phyloP scores from a whole-genome alignment of 2,797 vertebrate species.

The Ibycter americanus region DNA sequence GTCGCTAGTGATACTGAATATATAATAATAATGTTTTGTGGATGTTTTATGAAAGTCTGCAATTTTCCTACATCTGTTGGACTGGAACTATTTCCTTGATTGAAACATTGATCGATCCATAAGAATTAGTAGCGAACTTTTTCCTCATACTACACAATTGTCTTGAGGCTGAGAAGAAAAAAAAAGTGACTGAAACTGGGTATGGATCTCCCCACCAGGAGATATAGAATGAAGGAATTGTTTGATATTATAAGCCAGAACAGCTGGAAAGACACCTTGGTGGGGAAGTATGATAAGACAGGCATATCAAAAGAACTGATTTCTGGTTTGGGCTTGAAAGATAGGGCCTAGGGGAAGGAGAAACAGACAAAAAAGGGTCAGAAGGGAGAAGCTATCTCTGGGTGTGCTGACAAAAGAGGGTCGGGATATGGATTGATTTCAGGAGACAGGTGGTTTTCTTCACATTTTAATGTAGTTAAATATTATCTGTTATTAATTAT shows the following conservation, averaged over 20 bases:
- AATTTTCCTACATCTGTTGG: background rate
- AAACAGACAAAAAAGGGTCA: background rate
- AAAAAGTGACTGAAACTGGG: background rate
- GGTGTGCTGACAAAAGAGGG: background rate
- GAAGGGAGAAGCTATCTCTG: background rate
- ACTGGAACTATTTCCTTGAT: background rate
- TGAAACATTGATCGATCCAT: background rate
- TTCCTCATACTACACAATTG: background rate
- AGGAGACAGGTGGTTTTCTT: background rate
- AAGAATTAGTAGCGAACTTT: background rate
- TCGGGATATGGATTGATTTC: background rate
- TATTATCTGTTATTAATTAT: background rate
- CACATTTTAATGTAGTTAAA: background rate
- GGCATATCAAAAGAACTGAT: slow-evolving; percentile 1
- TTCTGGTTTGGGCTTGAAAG: slow-evolving; percentile 4
- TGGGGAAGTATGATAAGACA: background rate
- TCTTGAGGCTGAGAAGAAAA: background rate
- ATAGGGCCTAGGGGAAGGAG: background rate
- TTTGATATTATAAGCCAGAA: background rate
- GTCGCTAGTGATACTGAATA: background rate
- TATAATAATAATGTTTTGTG: background rate
- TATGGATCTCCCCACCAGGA: background rate
- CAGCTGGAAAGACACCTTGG: background rate
- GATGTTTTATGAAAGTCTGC: background rate
- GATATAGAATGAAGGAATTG: background rate